Percentiles rank a stretch among this genome's conserved stretches.
Evolutionary conservation across 2,797 vertebrate species (phyloP).

Genomic region (Acrossocheilus wenchowensis): DNA sequence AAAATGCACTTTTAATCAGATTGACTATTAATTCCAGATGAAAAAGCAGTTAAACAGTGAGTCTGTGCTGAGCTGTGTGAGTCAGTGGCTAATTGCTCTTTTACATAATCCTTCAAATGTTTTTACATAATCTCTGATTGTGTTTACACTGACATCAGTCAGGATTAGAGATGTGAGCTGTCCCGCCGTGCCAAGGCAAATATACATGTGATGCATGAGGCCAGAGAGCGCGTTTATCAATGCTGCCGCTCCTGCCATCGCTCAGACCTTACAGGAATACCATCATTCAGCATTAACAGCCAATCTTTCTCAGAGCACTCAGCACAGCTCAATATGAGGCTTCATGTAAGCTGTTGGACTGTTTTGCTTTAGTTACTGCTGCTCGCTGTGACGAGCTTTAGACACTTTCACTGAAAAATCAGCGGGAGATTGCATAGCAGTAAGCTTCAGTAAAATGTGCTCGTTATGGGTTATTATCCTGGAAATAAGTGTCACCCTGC

Average conservation of each 20-base stretch:
- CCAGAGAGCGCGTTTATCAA: slow-evolving; percentile 66
- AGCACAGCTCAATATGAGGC: background rate
- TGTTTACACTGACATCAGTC: slow-evolving; percentile 72
- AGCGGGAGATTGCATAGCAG: background rate
- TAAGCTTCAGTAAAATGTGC: background rate
- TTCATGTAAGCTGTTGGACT: background rate
- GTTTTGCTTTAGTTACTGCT: background rate
- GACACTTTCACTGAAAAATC: background rate
- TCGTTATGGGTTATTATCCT: background rate
- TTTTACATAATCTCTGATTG: slow-evolving; percentile 77
- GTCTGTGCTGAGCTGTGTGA: slow-evolving; percentile 57
- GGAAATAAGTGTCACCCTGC: background rate
- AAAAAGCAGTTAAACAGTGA: slow-evolving; percentile 70
- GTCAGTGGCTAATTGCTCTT: slow-evolving; percentile 73
- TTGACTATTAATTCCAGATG: slow-evolving; percentile 79
- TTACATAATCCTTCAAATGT: slow-evolving; percentile 79
- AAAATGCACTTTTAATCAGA: slow-evolving; percentile 68
- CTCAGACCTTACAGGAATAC: background rate
- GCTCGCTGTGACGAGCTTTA: background rate
- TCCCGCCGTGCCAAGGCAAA: slow-evolving; percentile 73
- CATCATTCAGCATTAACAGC: background rate
- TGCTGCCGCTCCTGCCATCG: slow-evolving; percentile 34
- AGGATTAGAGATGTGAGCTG: slow-evolving; percentile 72
- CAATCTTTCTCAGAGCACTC: background rate
- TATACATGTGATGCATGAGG: slow-evolving; percentile 65